Conservation (phyloP, 2,113 vertebrate species). For the Etheostoma spectabile region DNA sequence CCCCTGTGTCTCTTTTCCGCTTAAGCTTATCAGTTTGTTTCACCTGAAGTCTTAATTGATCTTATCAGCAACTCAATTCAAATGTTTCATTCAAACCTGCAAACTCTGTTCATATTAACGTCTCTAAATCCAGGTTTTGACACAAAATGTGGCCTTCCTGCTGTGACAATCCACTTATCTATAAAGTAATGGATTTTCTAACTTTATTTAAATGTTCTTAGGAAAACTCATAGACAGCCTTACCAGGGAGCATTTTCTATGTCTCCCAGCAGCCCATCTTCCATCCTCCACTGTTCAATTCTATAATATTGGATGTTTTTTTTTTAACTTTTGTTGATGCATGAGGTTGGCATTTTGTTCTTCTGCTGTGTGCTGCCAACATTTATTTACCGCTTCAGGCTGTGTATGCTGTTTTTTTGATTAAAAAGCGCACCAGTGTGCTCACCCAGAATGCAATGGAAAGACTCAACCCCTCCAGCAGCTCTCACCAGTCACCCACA, state of each 20-base stretch:
- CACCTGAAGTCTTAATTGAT: not conserved
- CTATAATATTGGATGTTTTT: slow-evolving; percentile 9
- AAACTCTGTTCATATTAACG: not conserved
- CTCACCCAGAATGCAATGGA: slow-evolving; percentile 19
- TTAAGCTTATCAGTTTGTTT: not conserved
- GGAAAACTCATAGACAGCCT: not conserved
- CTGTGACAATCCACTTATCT: not conserved
- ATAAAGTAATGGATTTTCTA: not conserved
- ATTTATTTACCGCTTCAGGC: slow-evolving; percentile 38
- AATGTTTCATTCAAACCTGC: not conserved
- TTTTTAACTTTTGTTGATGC: slow-evolving; percentile 35
- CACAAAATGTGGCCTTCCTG: not conserved
- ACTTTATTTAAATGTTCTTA: not conserved
- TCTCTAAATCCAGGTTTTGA: not conserved
- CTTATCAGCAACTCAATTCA: not conserved
- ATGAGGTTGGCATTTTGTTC: slow-evolving; percentile 45
- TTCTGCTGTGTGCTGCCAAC: slow-evolving; percentile 52
- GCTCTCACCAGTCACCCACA: slow-evolving; percentile 10
- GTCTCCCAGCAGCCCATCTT: slow-evolving; percentile 8
- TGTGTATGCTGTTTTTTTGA: not conserved
- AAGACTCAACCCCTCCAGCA: not conserved
- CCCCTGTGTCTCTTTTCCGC: not conserved
- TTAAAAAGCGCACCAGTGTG: not conserved
- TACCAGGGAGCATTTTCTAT: not conserved
- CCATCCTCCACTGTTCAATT: not conserved